Base-by-base conservation (phyloP, 2,113 vertebrate genomes). In the Pterocles burchelli region DNA sequence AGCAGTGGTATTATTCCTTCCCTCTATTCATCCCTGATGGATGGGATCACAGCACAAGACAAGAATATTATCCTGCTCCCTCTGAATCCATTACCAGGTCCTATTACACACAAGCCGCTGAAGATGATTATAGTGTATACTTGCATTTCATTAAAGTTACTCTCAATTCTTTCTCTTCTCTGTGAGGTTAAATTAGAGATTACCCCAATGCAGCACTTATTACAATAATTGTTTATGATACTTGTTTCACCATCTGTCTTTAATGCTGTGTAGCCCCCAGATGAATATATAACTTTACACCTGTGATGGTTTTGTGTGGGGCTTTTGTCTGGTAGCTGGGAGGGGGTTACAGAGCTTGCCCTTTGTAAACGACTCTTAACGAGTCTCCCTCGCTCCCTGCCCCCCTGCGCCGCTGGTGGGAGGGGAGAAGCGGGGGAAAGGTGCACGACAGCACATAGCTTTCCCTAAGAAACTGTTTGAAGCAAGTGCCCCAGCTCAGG, bases 241-340 rank as follows among this genome's bases (percentile, higher is more conserved):
- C 78, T 71, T 96, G 91, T 96, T 97, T 96, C 88, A 86, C 97
- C 97, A 98, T 97, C 97, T 98, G 97, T 95, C 97, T 97, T 96
- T 91, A 96, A 96, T 79, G 83, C 80, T 94, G 88, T 76, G 68
- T 51, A 90, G 89, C 89, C 94, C 91, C 96, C 95, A 92, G 89
- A 78, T 97, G 97, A 96, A 94, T 95, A 89, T 81, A 73, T 43
- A 91, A 94, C 94, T 97, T 97, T 94, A 96, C 77, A 97, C n/a
- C n/a, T n/a, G n/a, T n/a, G n/a, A n/a, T n/a, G n/a, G n/a, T n/a
- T n/a, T n/a, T n/a, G n/a, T n/a, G n/a, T n/a, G n/a, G n/a, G n/a
- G n/a, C n/a, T n/a, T n/a, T n/a, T n/a, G n/a, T n/a, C n/a, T n/a
- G n/a, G n/a, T n/a, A n/a, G n/a, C n/a, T n/a, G n/a, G n/a, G n/a